Evolutionary conservation across 2,888 invertebrate species (phyloP).

Genomic region (Pogonocherus hispidulus): DNA sequence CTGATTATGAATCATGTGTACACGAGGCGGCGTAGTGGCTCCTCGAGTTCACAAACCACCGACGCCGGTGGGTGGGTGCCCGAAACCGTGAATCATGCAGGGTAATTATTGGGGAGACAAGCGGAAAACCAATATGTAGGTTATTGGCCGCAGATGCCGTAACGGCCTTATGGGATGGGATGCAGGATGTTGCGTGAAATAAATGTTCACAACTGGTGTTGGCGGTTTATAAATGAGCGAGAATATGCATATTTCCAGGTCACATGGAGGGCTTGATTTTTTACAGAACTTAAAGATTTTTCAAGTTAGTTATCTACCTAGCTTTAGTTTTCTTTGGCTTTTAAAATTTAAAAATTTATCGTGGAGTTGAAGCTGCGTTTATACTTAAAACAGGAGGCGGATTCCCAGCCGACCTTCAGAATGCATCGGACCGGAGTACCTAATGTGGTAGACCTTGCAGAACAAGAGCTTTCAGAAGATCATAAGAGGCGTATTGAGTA

Average conservation of each 20-base stretch:
- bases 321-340: too few species aligned
- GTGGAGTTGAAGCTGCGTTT: too few species aligned
- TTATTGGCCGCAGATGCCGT: slow-evolving; percentile 42
- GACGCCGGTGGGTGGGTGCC: slow-evolving; percentile 9
- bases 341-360: too few species aligned
- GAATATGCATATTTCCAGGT: neutral
- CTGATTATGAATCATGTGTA: neutral
- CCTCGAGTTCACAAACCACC: neutral
- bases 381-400: too few species aligned
- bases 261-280: too few species aligned
- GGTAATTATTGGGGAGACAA: slow-evolving; percentile 44
- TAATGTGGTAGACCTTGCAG: too few species aligned
- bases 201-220: slow-evolving; percentile 9
- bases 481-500: too few species aligned
- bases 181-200: slow-evolving; percentile 31
- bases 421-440: too few species aligned
- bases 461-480: too few species aligned
- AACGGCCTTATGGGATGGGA: slow-evolving; percentile 25
- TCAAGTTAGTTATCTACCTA: too few species aligned
- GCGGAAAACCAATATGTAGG: slow-evolving; percentile 46
- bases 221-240: slow-evolving; percentile 12
- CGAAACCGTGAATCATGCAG: slow-evolving; percentile 44
- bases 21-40: neutral
- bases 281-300: too few species aligned
- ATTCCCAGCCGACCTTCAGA: too few species aligned